phyloP scores from a whole-genome alignment of 1,140 invertebrate genomes.

The Stegodyphus dumicola region DNA sequence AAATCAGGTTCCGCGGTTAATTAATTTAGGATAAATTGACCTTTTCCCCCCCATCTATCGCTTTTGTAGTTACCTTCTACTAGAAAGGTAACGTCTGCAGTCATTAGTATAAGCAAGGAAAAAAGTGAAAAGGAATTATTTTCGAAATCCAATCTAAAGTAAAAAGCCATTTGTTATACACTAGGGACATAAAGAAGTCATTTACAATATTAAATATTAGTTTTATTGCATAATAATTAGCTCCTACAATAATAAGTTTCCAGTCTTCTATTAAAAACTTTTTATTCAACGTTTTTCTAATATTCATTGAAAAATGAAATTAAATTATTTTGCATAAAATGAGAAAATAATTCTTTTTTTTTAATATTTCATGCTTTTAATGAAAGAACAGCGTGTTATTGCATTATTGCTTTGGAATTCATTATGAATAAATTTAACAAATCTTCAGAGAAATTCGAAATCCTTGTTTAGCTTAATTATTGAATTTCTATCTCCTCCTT shows the following conservation, averaged over 20 bases:
- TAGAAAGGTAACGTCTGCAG: conserved; percentile 6
- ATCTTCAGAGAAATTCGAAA: too few species aligned
- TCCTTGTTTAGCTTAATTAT: too few species aligned
- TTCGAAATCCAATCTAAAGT: conserved; percentile 3
- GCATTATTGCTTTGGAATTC: too few species aligned
- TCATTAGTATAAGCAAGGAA: conserved; percentile 27
- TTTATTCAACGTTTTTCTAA: not conserved
- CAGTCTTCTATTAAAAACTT: conserved; percentile 20
- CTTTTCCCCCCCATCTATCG: not conserved
- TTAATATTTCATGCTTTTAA: too few species aligned
- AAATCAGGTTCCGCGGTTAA: conserved; percentile 58
- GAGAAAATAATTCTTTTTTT: too few species aligned
- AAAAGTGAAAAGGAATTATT: conserved; percentile 23
- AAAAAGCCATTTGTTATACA: conserved; percentile 42
- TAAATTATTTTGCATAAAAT: too few species aligned
- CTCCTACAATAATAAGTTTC: conserved; percentile 12
- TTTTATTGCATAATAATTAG: conserved; percentile 48
- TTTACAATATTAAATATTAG: conserved; percentile 23
- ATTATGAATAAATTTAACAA: too few species aligned
- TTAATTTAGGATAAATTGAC: conserved; percentile 47
- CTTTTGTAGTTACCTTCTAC: not conserved
- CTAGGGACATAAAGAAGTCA: conserved; percentile 11
- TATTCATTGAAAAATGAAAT: too few species aligned
- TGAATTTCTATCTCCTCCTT: too few species aligned
- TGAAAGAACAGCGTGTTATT: too few species aligned